Evolutionary conservation across 2,797 vertebrate genomes (phyloP).

Genomic region (Epinephelus malabaricus): DNA sequence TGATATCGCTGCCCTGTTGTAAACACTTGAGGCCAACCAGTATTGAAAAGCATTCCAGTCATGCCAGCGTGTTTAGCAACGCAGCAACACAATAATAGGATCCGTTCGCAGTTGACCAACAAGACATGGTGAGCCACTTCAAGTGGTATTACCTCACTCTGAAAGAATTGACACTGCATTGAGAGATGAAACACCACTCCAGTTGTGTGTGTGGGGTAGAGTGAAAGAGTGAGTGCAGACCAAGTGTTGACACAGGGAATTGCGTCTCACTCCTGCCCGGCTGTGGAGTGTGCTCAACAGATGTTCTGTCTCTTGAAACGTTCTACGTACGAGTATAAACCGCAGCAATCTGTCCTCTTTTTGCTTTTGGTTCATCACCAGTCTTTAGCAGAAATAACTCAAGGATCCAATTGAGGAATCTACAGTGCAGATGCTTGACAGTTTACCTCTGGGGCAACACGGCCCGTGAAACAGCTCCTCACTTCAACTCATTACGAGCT

Average conservation of each 20-base stretch:
- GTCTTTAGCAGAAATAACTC: constrained; percentile 49
- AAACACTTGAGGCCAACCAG: constrained; percentile 47
- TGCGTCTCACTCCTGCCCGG: constrained; percentile 10
- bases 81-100: constrained; percentile 60
- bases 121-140: constrained; percentile 46
- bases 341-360: constrained; percentile 15
- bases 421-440: constrained; percentile 43
- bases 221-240: constrained; percentile 29
- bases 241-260: constrained; percentile 55
- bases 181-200: constrained; percentile 47
- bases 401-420: constrained; percentile 36
- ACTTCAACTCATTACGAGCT: constrained; percentile 68
- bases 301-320: constrained; percentile 53
- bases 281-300: constrained; percentile 44
- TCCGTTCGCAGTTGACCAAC: constrained; percentile 53
- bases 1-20: constrained; percentile 31
- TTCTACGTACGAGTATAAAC: neutral
- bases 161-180: constrained; percentile 58
- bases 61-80: constrained; percentile 66
- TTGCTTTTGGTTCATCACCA: constrained; percentile 19
- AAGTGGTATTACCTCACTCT: constrained; percentile 64
- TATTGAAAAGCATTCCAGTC: constrained; percentile 73
- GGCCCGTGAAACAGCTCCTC: constrained; percentile 51
- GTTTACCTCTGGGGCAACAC: constrained; percentile 44
- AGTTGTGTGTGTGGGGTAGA: constrained; percentile 15